Conservation (phyloP, 2,113 vertebrate genomes). For the Ahaetulla prasina region DNA sequence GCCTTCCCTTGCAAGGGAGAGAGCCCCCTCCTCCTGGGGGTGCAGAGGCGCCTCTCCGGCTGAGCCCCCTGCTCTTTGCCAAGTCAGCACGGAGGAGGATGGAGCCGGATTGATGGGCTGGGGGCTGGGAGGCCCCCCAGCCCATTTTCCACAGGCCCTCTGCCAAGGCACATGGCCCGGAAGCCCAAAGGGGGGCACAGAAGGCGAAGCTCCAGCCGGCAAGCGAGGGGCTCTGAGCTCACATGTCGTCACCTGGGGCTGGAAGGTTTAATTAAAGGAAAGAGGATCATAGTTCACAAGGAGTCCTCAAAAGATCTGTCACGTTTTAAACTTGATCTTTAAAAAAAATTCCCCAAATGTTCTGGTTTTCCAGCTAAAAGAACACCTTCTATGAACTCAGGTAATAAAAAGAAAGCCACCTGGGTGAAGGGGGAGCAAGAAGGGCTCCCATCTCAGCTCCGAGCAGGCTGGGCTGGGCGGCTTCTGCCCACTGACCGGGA, state of each 20-base stretch:
- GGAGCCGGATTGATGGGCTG: background rate
- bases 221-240: background rate
- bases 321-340: background rate
- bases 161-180: background rate
- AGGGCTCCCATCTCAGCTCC: background rate
- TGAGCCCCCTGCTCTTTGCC: background rate
- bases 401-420: background rate
- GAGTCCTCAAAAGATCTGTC: background rate
- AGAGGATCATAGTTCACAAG: background rate
- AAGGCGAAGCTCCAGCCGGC: background rate
- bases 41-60: background rate
- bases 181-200: background rate
- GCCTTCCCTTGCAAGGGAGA: background rate
- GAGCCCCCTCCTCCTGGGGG: background rate
- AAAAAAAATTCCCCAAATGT: background rate
- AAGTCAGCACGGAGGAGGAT: background rate
- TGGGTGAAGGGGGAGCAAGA: fast-evolving
- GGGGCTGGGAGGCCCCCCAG: background rate
- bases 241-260: background rate
- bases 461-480: background rate
- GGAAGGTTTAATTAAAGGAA: background rate
- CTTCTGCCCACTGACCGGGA: background rate
- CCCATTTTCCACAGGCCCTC: background rate
- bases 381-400: background rate
- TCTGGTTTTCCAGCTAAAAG: background rate